phyloP scores from a whole-genome alignment of 2,888 invertebrate genomes.

The Phyllotreta striolata region DNA sequence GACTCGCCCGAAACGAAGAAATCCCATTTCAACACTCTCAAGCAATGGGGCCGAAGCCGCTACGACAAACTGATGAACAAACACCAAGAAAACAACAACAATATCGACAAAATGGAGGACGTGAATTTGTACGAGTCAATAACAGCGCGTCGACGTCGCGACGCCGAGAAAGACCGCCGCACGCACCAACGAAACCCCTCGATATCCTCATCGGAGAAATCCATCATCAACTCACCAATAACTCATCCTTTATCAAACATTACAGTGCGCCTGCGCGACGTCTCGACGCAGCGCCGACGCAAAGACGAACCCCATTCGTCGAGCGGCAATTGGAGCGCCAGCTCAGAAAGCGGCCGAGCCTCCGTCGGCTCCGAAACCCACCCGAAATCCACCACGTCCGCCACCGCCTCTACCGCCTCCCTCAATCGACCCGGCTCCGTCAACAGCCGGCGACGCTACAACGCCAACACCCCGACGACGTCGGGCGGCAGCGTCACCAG shows the following conservation, averaged over 20 bases:
- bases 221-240: slow-evolving; percentile 68
- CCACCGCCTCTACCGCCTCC: slow-evolving; percentile 74
- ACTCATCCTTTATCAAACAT: too few relatives aligned
- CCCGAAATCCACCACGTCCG: slow-evolving; percentile 74
- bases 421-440: slow-evolving; percentile 74
- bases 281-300: slow-evolving; percentile 74
- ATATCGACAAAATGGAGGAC: slow-evolving; percentile 64
- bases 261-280: slow-evolving; percentile 80
- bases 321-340: slow-evolving; percentile 95
- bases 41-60: slow-evolving; percentile 85
- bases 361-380: slow-evolving; percentile 86
- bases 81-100: too few relatives aligned
- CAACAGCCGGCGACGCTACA: slow-evolving; percentile 69
- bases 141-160: slow-evolving; percentile 66
- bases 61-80: slow-evolving; percentile 78
- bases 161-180: slow-evolving; percentile 69
- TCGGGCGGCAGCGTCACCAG: slow-evolving; percentile 87
- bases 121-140: slow-evolving; percentile 73
- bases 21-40: slow-evolving; percentile 81
- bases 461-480: slow-evolving; percentile 78
- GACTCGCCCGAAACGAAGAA: slow-evolving; percentile 69
- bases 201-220: slow-evolving; percentile 78
- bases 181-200: slow-evolving; percentile 78
- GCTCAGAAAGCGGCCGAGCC: slow-evolving; percentile 86
- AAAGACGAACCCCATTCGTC: slow-evolving; percentile 89